Percentiles rank a stretch among this genome's conserved stretches.
These are phyloP conservation scores for Cryptocephalus moraei DNA, from an alignment of 2,888 invertebrate genomes.

Conservation along the genomic window DNA sequence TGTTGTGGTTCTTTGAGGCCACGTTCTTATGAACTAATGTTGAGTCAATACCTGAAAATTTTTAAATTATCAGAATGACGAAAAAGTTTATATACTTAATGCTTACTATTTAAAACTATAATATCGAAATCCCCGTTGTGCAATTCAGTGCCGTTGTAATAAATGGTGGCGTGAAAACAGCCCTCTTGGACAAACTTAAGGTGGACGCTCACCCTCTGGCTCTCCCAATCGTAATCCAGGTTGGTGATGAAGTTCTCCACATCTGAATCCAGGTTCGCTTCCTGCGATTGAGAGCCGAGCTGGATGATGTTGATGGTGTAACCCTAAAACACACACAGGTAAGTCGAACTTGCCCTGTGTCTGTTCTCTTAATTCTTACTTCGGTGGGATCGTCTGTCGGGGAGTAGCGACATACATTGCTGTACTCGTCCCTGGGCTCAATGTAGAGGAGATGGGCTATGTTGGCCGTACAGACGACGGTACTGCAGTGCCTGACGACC, in stretches of 20 bases:
- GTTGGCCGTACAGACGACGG: constrained; percentile 72
- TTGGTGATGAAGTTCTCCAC: constrained; percentile 44
- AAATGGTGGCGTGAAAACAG: constrained; percentile 71
- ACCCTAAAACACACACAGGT: constrained; percentile 42
- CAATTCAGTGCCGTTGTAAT: constrained; percentile 61
- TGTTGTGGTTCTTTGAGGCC: constrained; percentile 72
- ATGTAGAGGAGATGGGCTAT: constrained; percentile 68
- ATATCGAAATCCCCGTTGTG: constrained; percentile 89
- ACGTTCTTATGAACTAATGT: constrained; percentile 81
- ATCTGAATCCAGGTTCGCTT: constrained; percentile 36
- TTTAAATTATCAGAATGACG: background rate
- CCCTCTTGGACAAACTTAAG: constrained; percentile 72
- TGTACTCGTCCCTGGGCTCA: constrained; percentile 86
- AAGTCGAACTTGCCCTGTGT: no score
- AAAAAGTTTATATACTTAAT: background rate
- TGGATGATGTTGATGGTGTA: constrained; percentile 50
- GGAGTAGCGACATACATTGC: constrained; percentile 66
- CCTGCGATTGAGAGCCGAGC: constrained; percentile 43
- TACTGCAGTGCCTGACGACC: constrained; percentile 73
- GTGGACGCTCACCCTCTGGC: constrained; percentile 66
- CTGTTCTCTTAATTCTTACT: no score
- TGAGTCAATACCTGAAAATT: constrained; percentile 57
- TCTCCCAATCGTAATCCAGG: constrained; percentile 67
- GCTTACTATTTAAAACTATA: constrained; percentile 78
- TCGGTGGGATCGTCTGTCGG: constrained; percentile 48